phyloP scores from a whole-genome alignment of 2,113 vertebrate species.

The Chionis minor region DNA sequence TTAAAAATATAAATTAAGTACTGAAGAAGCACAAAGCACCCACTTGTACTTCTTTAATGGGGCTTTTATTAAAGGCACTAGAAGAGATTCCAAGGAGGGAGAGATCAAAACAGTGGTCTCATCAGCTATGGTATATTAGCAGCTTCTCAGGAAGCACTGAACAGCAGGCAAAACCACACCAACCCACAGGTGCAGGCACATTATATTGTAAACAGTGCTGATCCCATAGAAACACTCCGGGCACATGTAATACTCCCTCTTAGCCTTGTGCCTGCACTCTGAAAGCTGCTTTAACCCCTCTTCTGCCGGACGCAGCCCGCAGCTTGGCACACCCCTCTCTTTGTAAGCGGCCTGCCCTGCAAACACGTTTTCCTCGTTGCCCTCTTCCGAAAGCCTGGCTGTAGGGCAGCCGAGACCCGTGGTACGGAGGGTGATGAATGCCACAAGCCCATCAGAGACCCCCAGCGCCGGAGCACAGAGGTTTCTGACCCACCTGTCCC shows the following conservation, averaged over 20 bases:
- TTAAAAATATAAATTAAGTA: slow-evolving; percentile 33
- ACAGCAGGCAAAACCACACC: slow-evolving; percentile 2
- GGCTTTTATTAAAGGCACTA: slow-evolving; percentile 30
- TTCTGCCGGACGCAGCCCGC: background rate
- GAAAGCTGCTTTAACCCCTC: background rate
- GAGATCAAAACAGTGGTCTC: slow-evolving; percentile 11
- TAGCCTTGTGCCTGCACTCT: background rate
- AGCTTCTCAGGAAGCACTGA: slow-evolving; percentile 11
- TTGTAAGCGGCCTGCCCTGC: background rate
- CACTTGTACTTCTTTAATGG: slow-evolving; percentile 12
- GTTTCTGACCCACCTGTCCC: background rate
- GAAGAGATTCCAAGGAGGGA: background rate
- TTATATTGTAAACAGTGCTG: background rate
- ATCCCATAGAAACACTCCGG: background rate
- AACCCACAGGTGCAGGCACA: slow-evolving; percentile 9
- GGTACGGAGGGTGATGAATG: background rate
- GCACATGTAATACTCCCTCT: background rate
- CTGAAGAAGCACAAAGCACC: slow-evolving; percentile 24
- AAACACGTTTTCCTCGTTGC: accelerated
- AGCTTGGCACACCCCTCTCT: background rate
- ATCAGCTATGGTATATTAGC: background rate
- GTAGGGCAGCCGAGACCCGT: background rate
- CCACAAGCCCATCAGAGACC: background rate
- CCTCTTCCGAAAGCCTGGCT: background rate
- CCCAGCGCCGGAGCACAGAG: background rate